Base-by-base conservation (phyloP, 2,797 vertebrate species). In the Hydrophis major region DNA sequence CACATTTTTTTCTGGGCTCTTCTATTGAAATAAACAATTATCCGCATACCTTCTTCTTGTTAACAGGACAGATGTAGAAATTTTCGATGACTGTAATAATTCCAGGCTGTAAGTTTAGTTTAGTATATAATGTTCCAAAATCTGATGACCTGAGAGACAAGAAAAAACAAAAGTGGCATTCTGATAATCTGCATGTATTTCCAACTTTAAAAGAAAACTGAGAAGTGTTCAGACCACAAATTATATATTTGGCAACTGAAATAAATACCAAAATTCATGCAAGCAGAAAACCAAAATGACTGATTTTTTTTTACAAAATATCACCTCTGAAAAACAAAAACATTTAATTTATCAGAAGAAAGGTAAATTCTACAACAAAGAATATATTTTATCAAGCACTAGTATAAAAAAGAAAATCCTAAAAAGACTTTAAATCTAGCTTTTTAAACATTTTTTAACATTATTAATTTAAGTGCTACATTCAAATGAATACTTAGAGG, bases 21-120 rank as follows among this genome's bases (percentile, higher is more conserved):
- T 12, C 83, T 28, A 66, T 4, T 53, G 22, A 42, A 22, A 37
- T 25, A 50, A 28, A 83, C 87, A n/a, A 94, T 78, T 27, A 6
- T 12, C 32, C 86, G 93, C 98, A 5, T 97, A 99, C 99, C 99
- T 99, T 99, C 95, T 98, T 99, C 97, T 99, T 99, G 97, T 99
- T 99, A 93, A 98, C 98, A 0, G 99, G 99, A 93, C 99, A 99
- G 95, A 99, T 99, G 98, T 98, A 99, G 98, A 99, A 99, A 97
- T 98, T 99, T 96, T 99, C 99, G 83, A 99, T 98, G 91, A 99
- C 98, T 0, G 99, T 98, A 94, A 98, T 97, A 59, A 98, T 98
- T 14, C 99, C 99, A 0, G 99, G 99, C 97, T 99, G 98, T 69
- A 99, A 97, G 95, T 99, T 99, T 94, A 99, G 97, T 95, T 99